Conservation (phyloP, 2,797 vertebrate species). For the Pterois miles region DNA sequence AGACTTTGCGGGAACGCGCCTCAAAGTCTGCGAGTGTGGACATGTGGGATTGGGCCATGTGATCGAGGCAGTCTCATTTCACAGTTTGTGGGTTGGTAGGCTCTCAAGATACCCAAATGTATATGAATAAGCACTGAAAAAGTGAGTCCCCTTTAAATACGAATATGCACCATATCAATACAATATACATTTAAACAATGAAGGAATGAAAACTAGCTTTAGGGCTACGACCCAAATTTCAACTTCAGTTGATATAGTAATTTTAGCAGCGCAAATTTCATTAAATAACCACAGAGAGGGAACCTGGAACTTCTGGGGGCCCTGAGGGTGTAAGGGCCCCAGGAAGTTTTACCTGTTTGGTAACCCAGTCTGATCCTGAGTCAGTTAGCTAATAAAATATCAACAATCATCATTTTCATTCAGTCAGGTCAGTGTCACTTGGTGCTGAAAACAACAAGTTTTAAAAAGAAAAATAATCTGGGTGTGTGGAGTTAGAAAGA, state of each 20-base stretch:
- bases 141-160: not conserved
- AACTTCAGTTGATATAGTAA: no score
- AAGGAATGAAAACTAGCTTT: not conserved
- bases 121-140: no score
- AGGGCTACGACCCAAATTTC: not conserved
- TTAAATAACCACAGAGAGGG: not conserved
- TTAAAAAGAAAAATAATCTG: no score
- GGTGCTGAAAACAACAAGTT: not conserved
- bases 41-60: no score
- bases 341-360: not conserved
- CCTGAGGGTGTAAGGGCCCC: not conserved
- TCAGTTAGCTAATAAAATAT: not conserved
- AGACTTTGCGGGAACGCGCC: no score
- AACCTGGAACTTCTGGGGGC: not conserved
- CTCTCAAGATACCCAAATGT: no score
- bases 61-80: no score
- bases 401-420: not conserved
- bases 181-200: not conserved
- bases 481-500: not conserved
- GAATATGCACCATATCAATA: not conserved
- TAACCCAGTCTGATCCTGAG: not conserved
- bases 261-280: no score
- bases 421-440: not conserved
- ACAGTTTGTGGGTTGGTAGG: no score
- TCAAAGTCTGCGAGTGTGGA: no score